phyloP scores from a whole-genome alignment of 2,888 invertebrate genomes.

The Neelides folsomi region DNA sequence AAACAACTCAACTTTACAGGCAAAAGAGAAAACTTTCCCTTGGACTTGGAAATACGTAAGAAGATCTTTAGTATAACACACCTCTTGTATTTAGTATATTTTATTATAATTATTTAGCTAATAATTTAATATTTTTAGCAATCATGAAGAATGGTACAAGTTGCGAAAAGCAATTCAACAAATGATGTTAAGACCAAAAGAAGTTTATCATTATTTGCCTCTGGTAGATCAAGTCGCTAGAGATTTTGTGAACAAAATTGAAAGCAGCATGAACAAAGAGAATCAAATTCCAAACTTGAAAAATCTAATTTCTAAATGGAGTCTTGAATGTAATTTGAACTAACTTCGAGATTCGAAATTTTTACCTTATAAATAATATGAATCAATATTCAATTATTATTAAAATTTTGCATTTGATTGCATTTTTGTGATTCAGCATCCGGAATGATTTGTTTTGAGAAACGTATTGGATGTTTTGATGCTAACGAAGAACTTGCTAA shows the following conservation, averaged over 20 bases:
- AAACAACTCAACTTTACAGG: slow-evolving; percentile 42
- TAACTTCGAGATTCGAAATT: neutral
- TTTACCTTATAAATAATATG: no score
- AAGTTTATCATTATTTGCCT: slow-evolving; percentile 41
- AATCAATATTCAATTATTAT: neutral
- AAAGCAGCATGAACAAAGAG: slow-evolving; percentile 29
- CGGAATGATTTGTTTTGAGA: slow-evolving; percentile 42
- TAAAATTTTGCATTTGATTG: slow-evolving; percentile 1
- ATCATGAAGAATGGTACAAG: slow-evolving; percentile 46
- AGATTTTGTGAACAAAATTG: slow-evolving; percentile 38
- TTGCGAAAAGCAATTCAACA: slow-evolving; percentile 42
- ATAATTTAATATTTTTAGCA: slow-evolving; percentile 35
- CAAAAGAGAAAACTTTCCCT: slow-evolving; percentile 40
- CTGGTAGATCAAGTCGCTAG: slow-evolving; percentile 38
- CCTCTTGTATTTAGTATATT: neutral
- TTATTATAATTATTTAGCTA: neutral
- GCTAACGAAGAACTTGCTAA: slow-evolving; percentile 36
- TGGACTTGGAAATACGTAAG: slow-evolving; percentile 45
- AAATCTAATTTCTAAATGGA: slow-evolving; percentile 40
- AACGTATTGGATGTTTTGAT: slow-evolving; percentile 39
- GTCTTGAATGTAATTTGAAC: slow-evolving; percentile 39
- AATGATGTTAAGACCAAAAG: slow-evolving; percentile 43
- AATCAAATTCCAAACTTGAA: slow-evolving; percentile 36
- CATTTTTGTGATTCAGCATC: slow-evolving; percentile 35
- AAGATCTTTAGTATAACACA: slow-evolving; percentile 6